phyloP scores from a whole-genome alignment of 2,113 vertebrate species.

The Cynoglossus semilaevis region DNA sequence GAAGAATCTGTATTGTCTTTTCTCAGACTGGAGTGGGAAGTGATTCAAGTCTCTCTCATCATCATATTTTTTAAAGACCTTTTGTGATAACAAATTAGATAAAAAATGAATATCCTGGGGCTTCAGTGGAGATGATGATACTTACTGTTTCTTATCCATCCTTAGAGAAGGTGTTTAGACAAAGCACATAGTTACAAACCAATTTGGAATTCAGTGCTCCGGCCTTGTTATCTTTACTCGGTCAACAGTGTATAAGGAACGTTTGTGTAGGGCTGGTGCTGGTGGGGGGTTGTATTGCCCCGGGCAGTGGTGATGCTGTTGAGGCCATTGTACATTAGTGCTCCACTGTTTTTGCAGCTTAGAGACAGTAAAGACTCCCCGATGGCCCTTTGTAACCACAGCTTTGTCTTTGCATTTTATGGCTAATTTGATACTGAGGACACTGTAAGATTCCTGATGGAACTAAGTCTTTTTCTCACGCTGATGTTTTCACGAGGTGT shows the following conservation, averaged over 20 bases:
- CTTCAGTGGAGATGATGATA: too few relatives aligned
- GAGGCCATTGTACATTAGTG: conserved; percentile 71
- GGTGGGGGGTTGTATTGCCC: conserved; percentile 51
- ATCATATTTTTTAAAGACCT: too few relatives aligned
- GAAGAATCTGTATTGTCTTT: conserved; percentile 51
- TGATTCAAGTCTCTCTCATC: too few relatives aligned
- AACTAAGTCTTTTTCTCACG: conserved; percentile 34
- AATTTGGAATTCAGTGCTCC: conserved; percentile 5
- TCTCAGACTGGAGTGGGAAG: conserved; percentile 24
- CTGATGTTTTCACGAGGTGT: too few relatives aligned
- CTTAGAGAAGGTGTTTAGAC: conserved; percentile 6
- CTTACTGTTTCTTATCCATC: not conserved
- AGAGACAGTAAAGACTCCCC: conserved; percentile 68
- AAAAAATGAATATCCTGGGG: not conserved
- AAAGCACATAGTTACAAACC: not conserved
- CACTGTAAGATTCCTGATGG: conserved; percentile 43
- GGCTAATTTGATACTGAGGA: conserved; percentile 59
- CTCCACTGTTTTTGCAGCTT: conserved; percentile 73
- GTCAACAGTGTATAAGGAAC: conserved; percentile 18
- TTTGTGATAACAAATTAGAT: conserved; percentile 6
- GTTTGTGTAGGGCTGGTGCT: conserved; percentile 11
- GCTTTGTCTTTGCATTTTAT: conserved; percentile 63
- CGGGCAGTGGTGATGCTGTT: conserved; percentile 66
- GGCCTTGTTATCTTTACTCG: conserved; percentile 13
- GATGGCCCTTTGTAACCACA: conserved; percentile 58